Conservation (phyloP, 2,888 invertebrate genomes). For the Apodemia duryi region DNA sequence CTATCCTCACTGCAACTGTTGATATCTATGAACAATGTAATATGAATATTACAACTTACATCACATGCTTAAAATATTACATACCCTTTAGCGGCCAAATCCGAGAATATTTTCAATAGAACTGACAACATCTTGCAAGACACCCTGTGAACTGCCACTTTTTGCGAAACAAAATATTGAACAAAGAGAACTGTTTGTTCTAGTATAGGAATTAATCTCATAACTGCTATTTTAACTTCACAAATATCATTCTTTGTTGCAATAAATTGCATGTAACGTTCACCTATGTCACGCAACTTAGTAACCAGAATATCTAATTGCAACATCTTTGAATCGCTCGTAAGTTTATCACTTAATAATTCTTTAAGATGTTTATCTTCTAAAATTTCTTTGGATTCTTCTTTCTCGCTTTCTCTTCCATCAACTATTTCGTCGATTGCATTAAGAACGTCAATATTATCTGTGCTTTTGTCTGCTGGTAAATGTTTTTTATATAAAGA, state of each 20-base stretch:
- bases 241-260: slow-evolving; percentile 42
- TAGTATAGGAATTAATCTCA: slow-evolving; percentile 82
- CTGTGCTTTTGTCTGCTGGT: slow-evolving; percentile 40
- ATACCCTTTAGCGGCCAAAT: slow-evolving; percentile 85
- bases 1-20: too few relatives aligned
- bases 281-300: slow-evolving; percentile 59
- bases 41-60: too few relatives aligned
- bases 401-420: slow-evolving; percentile 47
- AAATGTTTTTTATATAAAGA: slow-evolving; percentile 67
- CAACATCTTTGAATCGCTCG: slow-evolving; percentile 79
- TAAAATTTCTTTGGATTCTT: slow-evolving; percentile 71
- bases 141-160: slow-evolving; percentile 87
- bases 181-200: slow-evolving; percentile 87
- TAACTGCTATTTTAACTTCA: slow-evolving; percentile 53
- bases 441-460: slow-evolving; percentile 50
- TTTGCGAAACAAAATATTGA: slow-evolving; percentile 89
- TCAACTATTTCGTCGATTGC: slow-evolving; percentile 61
- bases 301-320: slow-evolving; percentile 69
- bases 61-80: slow-evolving; percentile 37
- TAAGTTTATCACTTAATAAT: slow-evolving; percentile 81
- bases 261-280: slow-evolving; percentile 60
- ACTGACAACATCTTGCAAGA: slow-evolving; percentile 91
- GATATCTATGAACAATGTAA: too few relatives aligned
- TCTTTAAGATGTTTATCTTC: slow-evolving; percentile 84
- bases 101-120: slow-evolving; percentile 90